Conservation (phyloP, 53 echinoderm and acorn worm genomes). For the Temnopleurus reevesii region DNA sequence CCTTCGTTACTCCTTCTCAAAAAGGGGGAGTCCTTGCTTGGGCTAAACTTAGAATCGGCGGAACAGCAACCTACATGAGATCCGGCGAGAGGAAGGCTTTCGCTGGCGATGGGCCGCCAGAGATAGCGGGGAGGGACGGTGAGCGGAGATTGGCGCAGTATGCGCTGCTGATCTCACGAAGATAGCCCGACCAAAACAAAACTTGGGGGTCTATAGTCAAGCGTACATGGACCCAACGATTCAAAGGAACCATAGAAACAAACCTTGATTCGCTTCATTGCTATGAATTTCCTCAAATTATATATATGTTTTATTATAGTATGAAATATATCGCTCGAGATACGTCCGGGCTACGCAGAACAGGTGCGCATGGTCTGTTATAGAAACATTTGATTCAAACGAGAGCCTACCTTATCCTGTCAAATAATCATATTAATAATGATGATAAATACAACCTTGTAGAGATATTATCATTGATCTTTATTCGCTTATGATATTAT, state of each 20-base stretch:
- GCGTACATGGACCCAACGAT: background rate
- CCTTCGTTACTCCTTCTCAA: background rate
- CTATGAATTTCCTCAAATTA: background rate
- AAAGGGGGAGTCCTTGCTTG: background rate
- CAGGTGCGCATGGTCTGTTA: background rate
- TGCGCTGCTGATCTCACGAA: background rate
- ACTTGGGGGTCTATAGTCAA: background rate
- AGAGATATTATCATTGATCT: background rate
- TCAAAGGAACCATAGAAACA: conserved; percentile 17
- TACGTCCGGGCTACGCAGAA: background rate
- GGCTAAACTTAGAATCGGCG: conserved; percentile 13
- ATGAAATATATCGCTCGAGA: background rate
- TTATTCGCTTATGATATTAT: background rate
- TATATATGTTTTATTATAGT: background rate
- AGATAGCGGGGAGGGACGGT: background rate
- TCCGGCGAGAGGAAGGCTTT: background rate
- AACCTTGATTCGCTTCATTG: background rate
- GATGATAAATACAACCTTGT: too few relatives aligned
- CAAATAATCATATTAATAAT: too few relatives aligned
- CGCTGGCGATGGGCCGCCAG: background rate
- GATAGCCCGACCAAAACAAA: conserved; percentile 15
- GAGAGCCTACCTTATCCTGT: background rate
- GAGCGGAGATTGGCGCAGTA: conserved; percentile 26
- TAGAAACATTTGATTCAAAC: background rate
- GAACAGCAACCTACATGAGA: conserved; percentile 16